Evolutionary conservation across 1,140 invertebrate species (phyloP).

Genomic region (Anoplophora glabripennis): DNA sequence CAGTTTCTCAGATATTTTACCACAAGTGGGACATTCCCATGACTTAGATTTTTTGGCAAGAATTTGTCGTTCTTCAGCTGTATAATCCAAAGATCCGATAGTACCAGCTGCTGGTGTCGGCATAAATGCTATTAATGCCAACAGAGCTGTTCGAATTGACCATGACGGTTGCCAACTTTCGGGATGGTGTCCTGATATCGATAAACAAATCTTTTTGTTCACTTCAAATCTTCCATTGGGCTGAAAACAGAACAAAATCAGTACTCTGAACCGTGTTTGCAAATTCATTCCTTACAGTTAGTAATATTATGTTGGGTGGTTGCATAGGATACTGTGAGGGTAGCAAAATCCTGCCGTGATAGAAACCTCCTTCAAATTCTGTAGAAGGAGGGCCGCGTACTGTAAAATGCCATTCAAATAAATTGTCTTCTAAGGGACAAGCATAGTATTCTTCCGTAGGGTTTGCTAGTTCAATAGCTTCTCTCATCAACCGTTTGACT

Average conservation of each 20-base stretch:
- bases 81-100: slow-evolving; percentile 87
- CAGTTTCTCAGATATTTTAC: slow-evolving; percentile 54
- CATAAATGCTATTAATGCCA: slow-evolving; percentile 94
- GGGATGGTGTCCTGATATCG: slow-evolving; percentile 95
- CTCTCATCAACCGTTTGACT: slow-evolving; percentile 91
- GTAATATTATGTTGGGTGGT: slow-evolving; percentile 90
- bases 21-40: slow-evolving; percentile 62
- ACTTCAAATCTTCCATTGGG: slow-evolving; percentile 94
- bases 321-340: slow-evolving; percentile 96
- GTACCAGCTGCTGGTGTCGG: slow-evolving; percentile 84
- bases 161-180: slow-evolving; percentile 97
- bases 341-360: slow-evolving; percentile 88
- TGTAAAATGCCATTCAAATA: slow-evolving; percentile 99
- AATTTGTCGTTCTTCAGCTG: slow-evolving; percentile 73
- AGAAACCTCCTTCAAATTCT: slow-evolving; percentile 87
- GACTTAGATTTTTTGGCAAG: slow-evolving; percentile 71
- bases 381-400: slow-evolving; percentile 82
- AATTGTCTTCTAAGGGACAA: slow-evolving; percentile 88
- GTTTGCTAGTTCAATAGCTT: slow-evolving; percentile 81
- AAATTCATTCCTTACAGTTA: slow-evolving; percentile 66
- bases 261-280: neutral
- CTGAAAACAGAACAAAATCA: slow-evolving; percentile 53
- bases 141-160: slow-evolving; percentile 90
- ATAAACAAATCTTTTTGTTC: slow-evolving; percentile 94
- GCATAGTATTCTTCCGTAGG: slow-evolving; percentile 90